Percentiles rank a stretch among this genome's conserved stretches.
These are phyloP conservation scores for Amniataba percoides DNA, from an alignment of 2,797 vertebrate genomes.

Conservation along the genomic window DNA sequence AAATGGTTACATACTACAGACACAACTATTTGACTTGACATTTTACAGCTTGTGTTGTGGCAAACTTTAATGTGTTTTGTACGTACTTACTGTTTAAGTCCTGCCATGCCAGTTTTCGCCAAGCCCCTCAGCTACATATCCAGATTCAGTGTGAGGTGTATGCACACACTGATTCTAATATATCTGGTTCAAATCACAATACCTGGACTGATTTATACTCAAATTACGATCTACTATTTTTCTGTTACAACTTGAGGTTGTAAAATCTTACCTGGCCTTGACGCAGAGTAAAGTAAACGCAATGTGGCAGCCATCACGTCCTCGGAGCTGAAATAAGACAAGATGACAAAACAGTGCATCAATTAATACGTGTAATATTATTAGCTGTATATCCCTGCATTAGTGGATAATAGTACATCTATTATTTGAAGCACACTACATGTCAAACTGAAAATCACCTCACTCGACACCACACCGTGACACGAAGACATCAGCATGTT, in stretches of 20 bases:
- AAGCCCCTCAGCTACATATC: background rate
- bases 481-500: background rate
- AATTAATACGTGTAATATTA: too few species aligned
- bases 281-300: slow-evolving; percentile 78
- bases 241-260: background rate
- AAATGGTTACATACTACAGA: too few species aligned
- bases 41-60: too few species aligned
- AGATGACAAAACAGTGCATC: too few species aligned
- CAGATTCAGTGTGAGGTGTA: background rate
- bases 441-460: too few species aligned
- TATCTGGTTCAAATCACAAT: background rate
- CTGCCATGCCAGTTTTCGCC: background rate
- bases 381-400: too few species aligned
- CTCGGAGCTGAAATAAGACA: slow-evolving; percentile 48
- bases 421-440: too few species aligned
- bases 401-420: too few species aligned
- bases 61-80: too few species aligned
- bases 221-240: too few species aligned
- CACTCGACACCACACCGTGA: too few species aligned
- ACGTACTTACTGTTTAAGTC: background rate
- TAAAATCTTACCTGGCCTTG: slow-evolving; percentile 79
- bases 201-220: background rate
- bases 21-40: too few species aligned
- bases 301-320: slow-evolving; percentile 81
- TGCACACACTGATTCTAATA: background rate